Percentiles rank a stretch among this genome's conserved stretches.
phyloP scores from a whole-genome alignment of 1,140 invertebrate species.

The Cyclargus thomasi region DNA sequence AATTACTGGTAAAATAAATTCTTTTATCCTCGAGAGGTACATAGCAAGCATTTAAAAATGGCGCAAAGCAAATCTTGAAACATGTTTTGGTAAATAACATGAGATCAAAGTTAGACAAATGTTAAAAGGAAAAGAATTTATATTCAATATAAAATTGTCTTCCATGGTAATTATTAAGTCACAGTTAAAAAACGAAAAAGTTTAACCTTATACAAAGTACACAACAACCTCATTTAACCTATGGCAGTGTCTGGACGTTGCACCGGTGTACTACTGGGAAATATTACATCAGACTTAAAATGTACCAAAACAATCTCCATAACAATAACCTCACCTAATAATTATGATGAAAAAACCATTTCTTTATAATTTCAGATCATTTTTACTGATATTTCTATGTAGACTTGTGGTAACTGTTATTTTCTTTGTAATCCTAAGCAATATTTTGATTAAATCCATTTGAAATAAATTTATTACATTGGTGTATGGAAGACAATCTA shows the following conservation, averaged over 20 bases:
- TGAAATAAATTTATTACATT: background rate
- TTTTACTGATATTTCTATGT: too few species aligned
- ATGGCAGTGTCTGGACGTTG: constrained; percentile 54
- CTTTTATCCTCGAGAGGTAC: constrained; percentile 2
- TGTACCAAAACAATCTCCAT: background rate
- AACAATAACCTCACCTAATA: background rate
- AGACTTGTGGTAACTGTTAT: too few species aligned
- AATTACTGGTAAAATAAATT: constrained; percentile 9
- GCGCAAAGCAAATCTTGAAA: constrained; percentile 12
- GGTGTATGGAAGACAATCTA: constrained; percentile 16
- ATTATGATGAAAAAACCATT: background rate
- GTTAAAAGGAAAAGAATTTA: constrained; percentile 16
- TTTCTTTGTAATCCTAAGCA: background rate
- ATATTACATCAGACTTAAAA: background rate
- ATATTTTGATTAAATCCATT: background rate
- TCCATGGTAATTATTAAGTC: constrained; percentile 21
- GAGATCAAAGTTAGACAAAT: constrained; percentile 47
- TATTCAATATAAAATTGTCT: constrained; percentile 28
- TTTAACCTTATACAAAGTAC: constrained; percentile 1
- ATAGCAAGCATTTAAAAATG: constrained; percentile 6
- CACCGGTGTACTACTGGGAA: constrained; percentile 18
- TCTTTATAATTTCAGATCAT: background rate
- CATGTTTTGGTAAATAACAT: constrained; percentile 56
- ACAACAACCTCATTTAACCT: constrained; percentile 40
- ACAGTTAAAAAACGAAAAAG: background rate